Evolutionary conservation across 2,888 invertebrate genomes (phyloP).

Genomic region (Aplocera efformata): DNA sequence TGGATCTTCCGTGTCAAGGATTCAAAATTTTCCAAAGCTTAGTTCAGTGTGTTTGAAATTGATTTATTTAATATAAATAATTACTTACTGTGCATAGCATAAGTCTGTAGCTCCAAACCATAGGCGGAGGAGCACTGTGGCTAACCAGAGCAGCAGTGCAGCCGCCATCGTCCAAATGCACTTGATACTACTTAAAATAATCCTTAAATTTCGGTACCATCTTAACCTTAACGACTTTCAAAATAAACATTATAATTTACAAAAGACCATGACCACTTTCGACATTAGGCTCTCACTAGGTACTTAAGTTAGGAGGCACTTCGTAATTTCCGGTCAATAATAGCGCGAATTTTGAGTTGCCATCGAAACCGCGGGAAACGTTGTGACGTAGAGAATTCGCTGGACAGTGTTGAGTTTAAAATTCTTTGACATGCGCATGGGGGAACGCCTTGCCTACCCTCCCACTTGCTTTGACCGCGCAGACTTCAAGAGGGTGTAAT

Average conservation of each 20-base stretch:
- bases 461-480: slow-evolving; percentile 20
- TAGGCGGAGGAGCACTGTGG: slow-evolving; percentile 58
- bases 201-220: too few relatives aligned
- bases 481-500: slow-evolving; percentile 7
- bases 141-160: slow-evolving; percentile 56
- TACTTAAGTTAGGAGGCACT: too few relatives aligned
- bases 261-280: too few relatives aligned
- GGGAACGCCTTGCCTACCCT: slow-evolving; percentile 3
- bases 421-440: slow-evolving; percentile 58
- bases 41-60: too few relatives aligned
- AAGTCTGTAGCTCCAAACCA: slow-evolving; percentile 72
- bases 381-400: slow-evolving; percentile 52
- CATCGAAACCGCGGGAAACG: slow-evolving; percentile 57
- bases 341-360: slow-evolving; percentile 45
- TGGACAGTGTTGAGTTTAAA: slow-evolving; percentile 41
- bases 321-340: slow-evolving; percentile 20
- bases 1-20: too few relatives aligned
- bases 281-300: too few relatives aligned
- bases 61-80: too few relatives aligned
- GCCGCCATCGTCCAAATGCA: slow-evolving; percentile 49
- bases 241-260: too few relatives aligned
- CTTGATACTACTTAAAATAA: neutral
- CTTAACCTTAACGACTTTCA: too few relatives aligned
- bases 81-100: slow-evolving; percentile 75
- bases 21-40: too few relatives aligned